These are phyloP conservation scores for Nymphalis urticae DNA, from an alignment of 2,888 invertebrate genomes.

Conservation along the genomic window DNA sequence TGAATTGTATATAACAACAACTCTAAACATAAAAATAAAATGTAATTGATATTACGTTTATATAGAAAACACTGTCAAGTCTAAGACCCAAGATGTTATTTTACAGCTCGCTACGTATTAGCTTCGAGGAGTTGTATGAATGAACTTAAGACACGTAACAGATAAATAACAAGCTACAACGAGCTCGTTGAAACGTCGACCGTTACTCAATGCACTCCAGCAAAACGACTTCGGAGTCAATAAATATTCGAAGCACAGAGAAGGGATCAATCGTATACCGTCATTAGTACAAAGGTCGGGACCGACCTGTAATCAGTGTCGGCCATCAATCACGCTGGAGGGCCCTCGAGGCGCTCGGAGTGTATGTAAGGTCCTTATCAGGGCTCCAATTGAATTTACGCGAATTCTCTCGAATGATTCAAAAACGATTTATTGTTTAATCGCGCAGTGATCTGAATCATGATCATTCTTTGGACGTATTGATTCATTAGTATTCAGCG, in stretches of 20 bases:
- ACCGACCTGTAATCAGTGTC: conserved; percentile 38
- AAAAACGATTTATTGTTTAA: conserved; percentile 27
- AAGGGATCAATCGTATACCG: conserved; percentile 39
- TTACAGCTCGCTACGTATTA: no score
- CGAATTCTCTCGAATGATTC: conserved; percentile 18
- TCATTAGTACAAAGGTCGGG: conserved; percentile 39
- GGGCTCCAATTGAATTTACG: conserved; percentile 22
- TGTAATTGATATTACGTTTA: no score
- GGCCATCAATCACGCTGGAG: conserved; percentile 37
- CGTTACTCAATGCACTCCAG: conserved; percentile 12
- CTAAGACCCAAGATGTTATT: no score
- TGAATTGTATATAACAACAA: no score
- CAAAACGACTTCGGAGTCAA: conserved; percentile 14
- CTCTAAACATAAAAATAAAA: no score
- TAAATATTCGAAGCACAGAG: conserved; percentile 42
- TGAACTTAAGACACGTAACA: background rate
- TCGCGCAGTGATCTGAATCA: conserved; percentile 14
- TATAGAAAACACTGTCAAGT: no score
- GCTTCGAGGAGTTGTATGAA: background rate
- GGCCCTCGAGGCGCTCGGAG: conserved; percentile 13
- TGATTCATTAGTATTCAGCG: conserved; percentile 3
- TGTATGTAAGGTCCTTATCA: conserved; percentile 21
- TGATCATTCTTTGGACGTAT: conserved; percentile 13
- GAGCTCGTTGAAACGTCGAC: background rate
- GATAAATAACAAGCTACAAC: conserved; percentile 21